These are phyloP conservation scores for Cabera pusaria DNA, from an alignment of 2,888 invertebrate genomes.

Conservation along the genomic window DNA sequence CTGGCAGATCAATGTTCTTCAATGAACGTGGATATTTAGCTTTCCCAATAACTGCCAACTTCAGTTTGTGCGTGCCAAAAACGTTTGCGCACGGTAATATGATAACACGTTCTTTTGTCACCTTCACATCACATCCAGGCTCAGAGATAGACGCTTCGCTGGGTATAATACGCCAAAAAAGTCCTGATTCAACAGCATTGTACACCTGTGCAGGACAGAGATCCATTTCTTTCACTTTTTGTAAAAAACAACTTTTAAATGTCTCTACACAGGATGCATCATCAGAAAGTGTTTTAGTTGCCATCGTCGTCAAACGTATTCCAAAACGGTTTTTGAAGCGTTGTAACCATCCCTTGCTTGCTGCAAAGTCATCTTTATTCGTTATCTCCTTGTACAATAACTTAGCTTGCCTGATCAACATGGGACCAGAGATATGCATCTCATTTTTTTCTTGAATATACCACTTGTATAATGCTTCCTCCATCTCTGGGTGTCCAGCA, in stretches of 20 bases:
- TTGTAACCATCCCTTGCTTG: slow-evolving; percentile 43
- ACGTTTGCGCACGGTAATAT: slow-evolving; percentile 38
- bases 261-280: slow-evolving; percentile 34
- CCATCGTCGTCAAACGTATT: slow-evolving; percentile 34
- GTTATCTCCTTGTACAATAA: slow-evolving; percentile 39
- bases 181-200: slow-evolving; percentile 35
- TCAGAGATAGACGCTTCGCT: slow-evolving; percentile 33
- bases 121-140: slow-evolving; percentile 32
- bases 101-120: slow-evolving; percentile 36
- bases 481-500: slow-evolving; percentile 37
- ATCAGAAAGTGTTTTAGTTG: slow-evolving; percentile 39
- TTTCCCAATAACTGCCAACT: slow-evolving; percentile 37
- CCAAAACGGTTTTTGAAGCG: slow-evolving; percentile 44
- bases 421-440: slow-evolving; percentile 36
- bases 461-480: slow-evolving; percentile 37
- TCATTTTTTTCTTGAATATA: slow-evolving; percentile 35
- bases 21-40: slow-evolving; percentile 38
- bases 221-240: slow-evolving; percentile 33
- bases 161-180: slow-evolving; percentile 38
- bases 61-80: slow-evolving; percentile 32
- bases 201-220: slow-evolving; percentile 38
- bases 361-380: slow-evolving; percentile 40
- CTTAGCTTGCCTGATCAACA: slow-evolving; percentile 37
- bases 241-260: slow-evolving; percentile 36
- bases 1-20: slow-evolving; percentile 36